A percentile compares a stretch with the other conserved stretches of the same genome.
These are phyloP conservation scores for Dryadula phaetusa DNA, from an alignment of 2,888 invertebrate species.

Conservation along the genomic window DNA sequence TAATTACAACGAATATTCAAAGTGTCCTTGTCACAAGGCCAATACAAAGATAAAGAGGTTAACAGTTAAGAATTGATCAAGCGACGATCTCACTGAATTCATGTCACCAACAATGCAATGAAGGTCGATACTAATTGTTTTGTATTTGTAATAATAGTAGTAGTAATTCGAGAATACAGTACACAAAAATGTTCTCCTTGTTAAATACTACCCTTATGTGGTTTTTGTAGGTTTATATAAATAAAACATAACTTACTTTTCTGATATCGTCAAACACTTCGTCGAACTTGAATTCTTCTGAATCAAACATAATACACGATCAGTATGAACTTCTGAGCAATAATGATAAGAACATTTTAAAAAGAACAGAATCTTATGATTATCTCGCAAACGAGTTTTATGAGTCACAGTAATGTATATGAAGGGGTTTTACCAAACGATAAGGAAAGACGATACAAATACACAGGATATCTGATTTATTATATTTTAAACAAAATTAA, in stretches of 20 bases:
- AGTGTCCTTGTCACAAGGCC: constrained; percentile 24
- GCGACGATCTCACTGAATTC: constrained; percentile 16
- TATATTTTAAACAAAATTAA: background rate
- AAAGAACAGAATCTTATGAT: constrained; percentile 3
- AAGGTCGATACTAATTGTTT: constrained; percentile 10
- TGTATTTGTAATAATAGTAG: background rate
- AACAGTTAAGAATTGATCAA: constrained; percentile 24
- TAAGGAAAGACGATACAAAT: constrained; percentile 10
- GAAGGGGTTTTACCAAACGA: constrained; percentile 28
- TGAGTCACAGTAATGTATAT: constrained; percentile 30
- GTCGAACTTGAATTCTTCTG: constrained; percentile 29
- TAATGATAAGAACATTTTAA: background rate
- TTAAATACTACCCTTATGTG: background rate
- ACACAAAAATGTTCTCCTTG: background rate
- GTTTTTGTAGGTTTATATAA: background rate
- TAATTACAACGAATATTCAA: constrained; percentile 22
- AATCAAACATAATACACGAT: constrained; percentile 36
- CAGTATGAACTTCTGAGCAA: constrained; percentile 4
- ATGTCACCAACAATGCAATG: constrained; percentile 1
- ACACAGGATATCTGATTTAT: background rate
- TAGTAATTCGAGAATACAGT: too few species aligned
- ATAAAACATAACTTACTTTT: constrained; percentile 20
- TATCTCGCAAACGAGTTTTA: constrained; percentile 16
- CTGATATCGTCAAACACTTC: constrained; percentile 14
- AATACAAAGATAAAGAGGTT: constrained; percentile 23